These are phyloP conservation scores for Drosophila nr. perissopoda DNA, from an alignment of 2,888 invertebrate genomes.

Conservation along the genomic window DNA sequence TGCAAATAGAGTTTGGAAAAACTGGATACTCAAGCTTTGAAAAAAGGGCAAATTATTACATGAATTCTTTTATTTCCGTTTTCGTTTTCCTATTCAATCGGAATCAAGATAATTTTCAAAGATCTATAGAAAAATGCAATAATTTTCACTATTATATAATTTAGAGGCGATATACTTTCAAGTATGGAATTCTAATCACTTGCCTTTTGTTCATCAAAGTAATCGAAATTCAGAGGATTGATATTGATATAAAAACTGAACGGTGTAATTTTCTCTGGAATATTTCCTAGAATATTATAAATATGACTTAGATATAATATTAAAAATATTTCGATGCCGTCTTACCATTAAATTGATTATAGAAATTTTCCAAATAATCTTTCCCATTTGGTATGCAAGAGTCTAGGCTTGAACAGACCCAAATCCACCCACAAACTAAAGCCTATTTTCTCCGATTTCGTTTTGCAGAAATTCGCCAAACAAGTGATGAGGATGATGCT, in stretches of 20 bases:
- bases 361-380: background rate
- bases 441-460: background rate
- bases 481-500: slow-evolving; percentile 12
- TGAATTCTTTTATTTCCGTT: background rate
- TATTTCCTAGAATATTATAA: background rate
- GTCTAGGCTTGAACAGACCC: background rate
- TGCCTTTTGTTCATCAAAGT: background rate
- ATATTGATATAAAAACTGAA: background rate
- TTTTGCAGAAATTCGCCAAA: slow-evolving; percentile 46
- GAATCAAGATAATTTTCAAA: background rate
- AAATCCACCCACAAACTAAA: background rate
- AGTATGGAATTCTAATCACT: background rate
- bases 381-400: background rate
- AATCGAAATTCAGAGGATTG: background rate
- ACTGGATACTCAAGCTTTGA: background rate
- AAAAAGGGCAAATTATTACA: background rate
- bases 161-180: background rate
- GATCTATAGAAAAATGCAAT: background rate
- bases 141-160: background rate
- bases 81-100: background rate
- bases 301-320: background rate
- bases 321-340: fast-evolving
- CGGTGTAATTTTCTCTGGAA: background rate
- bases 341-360: background rate
- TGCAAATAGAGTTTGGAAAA: background rate